Base-by-base conservation (phyloP, 1,140 invertebrate genomes). In the Kradibia gibbosae region DNA sequence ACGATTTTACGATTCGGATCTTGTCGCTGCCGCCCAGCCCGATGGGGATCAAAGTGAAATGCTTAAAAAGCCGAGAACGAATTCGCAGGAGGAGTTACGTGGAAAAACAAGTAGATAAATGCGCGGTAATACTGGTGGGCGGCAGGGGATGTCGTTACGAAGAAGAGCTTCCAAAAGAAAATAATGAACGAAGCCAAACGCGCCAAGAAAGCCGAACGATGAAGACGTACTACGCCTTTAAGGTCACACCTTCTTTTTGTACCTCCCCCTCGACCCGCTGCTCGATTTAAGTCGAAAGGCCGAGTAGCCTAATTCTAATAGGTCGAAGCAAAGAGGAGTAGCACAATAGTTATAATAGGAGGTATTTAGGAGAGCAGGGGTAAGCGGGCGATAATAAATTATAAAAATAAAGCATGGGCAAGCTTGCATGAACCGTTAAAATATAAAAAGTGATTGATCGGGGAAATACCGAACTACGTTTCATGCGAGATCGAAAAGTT, bases 11-110 rank as follows among this genome's bases (percentile, higher is more conserved):
- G 60, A 62, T 34, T 62, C 60, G 5, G 0, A 4, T 15, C 8
- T 31, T 34, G 7, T 17, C 60, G 15, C 13, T 31, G 31, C 28
- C 0, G 17, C 53, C 45, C 13, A 42, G 62, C 25, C 57, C 36
- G 7, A 15, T 28, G 74, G 74, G 74, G 70, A 60, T 82, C n/a
- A 20, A 78, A 67, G 67, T 73, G 60, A 48, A 81, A 81, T 72
- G 25, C 2, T 34, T 20, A 82, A 72, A 65, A 83, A 81, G 55
- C 8, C 42, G 25, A 74, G 20, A 5, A 22, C 34, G 34, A 67
- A 34, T 62, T 17, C 34, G 0, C 8, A 34, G 60, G 3, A 60
- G n/a, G 3, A 60, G n/a, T 31, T 60, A 28, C 11, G 13, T 60
- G 31, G 0, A 60, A 31, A 62, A 62, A 62, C 20, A 62, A 36